Conservation (phyloP, 2,888 invertebrate genomes). For the Rhamnusium bicolor region DNA sequence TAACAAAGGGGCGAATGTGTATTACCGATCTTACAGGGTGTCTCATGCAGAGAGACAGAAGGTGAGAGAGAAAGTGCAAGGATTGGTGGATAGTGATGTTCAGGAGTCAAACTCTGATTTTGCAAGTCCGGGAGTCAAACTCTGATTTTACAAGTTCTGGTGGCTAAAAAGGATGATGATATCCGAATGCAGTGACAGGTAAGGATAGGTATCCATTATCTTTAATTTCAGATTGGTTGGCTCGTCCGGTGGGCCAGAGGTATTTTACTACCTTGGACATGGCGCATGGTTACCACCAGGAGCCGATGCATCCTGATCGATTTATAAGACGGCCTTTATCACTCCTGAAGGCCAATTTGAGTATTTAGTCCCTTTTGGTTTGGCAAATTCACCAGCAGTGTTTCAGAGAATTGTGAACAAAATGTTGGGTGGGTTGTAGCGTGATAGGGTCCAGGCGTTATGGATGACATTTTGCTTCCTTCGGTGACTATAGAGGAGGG, state of each 20-base stretch:
- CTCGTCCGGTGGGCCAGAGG: conserved; percentile 38
- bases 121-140: neutral
- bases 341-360: conserved; percentile 62
- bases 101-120: conserved; percentile 39
- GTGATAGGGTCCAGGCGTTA: conserved; percentile 31
- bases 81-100: no score
- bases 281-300: conserved; percentile 56
- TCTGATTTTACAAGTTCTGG: conserved; percentile 42
- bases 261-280: conserved; percentile 55
- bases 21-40: no score
- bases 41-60: no score
- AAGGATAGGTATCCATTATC: conserved; percentile 38
- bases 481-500: neutral
- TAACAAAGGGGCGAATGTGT: no score
- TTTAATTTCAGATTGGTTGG: conserved; percentile 39
- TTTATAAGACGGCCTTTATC: conserved; percentile 59
- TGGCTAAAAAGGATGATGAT: conserved; percentile 42
- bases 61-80: no score
- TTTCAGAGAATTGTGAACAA: conserved; percentile 49
- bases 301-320: conserved; percentile 55
- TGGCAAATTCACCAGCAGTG: conserved; percentile 61
- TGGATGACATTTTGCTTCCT: neutral
- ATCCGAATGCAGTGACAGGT: conserved; percentile 36
- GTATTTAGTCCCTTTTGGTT: conserved; percentile 63
- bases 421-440: conserved; percentile 21